Conservation (phyloP, 2,888 invertebrate genomes). For the Nephrocerus scutellatus region DNA sequence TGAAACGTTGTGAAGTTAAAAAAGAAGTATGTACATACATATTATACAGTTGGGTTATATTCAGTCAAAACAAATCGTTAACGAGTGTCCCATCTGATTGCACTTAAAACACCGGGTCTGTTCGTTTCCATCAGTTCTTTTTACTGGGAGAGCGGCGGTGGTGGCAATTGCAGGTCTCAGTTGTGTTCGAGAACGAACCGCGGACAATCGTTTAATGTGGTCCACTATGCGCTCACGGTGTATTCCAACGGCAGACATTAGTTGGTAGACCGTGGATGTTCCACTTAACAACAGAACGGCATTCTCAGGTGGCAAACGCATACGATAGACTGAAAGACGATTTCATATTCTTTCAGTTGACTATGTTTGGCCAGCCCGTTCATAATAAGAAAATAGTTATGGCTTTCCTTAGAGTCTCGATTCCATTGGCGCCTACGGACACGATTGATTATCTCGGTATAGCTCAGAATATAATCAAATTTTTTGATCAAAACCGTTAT, state of each 20-base stretch:
- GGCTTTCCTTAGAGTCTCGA: constrained; percentile 2
- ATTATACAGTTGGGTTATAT: too few species aligned
- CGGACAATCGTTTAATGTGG: constrained; percentile 1
- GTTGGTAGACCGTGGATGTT: constrained; percentile 5
- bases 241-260: constrained; percentile 3
- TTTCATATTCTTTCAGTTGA: neutral
- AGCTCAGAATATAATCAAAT: constrained; percentile 6
- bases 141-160: neutral
- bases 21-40: too few species aligned
- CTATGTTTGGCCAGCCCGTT: constrained; percentile 4
- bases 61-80: too few species aligned
- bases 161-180: neutral
- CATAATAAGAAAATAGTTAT: constrained; percentile 3
- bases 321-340: constrained; percentile 1
- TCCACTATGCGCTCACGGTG: constrained; percentile 7
- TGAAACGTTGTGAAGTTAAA: too few species aligned
- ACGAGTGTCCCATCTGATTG: constrained; percentile 2
- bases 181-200: neutral
- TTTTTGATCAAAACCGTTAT: constrained; percentile 1
- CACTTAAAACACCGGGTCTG: constrained; percentile 8
- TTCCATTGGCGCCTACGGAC: constrained; percentile 2
- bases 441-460: constrained; percentile 4
- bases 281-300: constrained; percentile 6
- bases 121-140: neutral
- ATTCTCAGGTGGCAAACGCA: constrained; percentile 5